Evolutionary conservation across 2,888 invertebrate genomes (phyloP), one percentile per base, ranked within the genome.

Genomic region (Entomobrya multifasciata): DNA sequence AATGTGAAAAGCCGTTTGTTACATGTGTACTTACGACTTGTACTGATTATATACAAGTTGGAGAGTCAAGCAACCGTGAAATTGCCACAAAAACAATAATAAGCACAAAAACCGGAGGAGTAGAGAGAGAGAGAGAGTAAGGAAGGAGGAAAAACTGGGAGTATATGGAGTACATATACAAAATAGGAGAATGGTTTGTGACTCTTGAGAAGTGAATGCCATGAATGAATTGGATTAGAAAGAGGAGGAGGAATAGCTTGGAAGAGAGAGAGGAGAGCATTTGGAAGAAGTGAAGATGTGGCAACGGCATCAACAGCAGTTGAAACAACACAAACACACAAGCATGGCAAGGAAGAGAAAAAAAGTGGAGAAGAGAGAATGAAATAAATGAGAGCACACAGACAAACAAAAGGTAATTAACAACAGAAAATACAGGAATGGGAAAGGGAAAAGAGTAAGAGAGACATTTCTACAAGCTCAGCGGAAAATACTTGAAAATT

Each of bases 371-470:
- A 36, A 30, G 17, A 44, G 62, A 82, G 77, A 84, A 79, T 41
- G 78, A 79, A 77, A 85, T 85, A 85, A 85, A 85, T 85, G 85
- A 77, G 78, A 78, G 78, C 77, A 79, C 30, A 74, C 72, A n/a
- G n/a, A 52, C 67, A 85, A 85, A 85, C 85, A 85, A 85, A 85
- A 85, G 85, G 85, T 85, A 85, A 85, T 85, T 85, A 85, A 85
- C 57, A 78, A 30, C 78, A 85, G 84, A 84, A 70, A n/a, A 76
- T 76, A 76, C 67, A 70, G 60, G 60, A 76, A 76, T 74, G 72
- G 72, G 83, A 47, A 74, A 62, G 47, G n/a, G n/a, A n/a, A 74
- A 72, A 74, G 44, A 77, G 62, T n/a, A n/a, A 36, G 36, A 70
- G 44, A 70, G 60, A 82, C 82, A 72, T 82, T 74, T 74, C 74